These are phyloP conservation scores for Drosophila pachea DNA, from an alignment of 1,140 invertebrate species.

Conservation along the genomic window DNA sequence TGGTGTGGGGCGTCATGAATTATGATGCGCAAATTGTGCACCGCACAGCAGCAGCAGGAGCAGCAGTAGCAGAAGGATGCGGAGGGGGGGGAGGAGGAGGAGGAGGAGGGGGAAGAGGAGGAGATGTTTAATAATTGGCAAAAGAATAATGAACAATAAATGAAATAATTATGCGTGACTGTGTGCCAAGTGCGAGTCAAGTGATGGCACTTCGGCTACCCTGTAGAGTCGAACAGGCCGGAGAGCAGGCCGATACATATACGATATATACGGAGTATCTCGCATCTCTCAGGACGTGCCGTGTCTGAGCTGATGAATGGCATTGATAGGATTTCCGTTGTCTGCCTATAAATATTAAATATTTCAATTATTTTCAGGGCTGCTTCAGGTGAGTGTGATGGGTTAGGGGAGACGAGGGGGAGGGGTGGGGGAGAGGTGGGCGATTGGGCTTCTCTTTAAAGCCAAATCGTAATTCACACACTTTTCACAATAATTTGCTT, in stretches of 20 bases:
- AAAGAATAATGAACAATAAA: conserved; percentile 24
- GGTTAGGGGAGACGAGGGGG: not conserved
- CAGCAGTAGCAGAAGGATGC: conserved; percentile 13
- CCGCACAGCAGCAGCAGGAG: conserved; percentile 29
- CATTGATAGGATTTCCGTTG: conserved; percentile 25
- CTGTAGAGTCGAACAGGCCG: not conserved
- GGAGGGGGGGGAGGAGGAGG: conserved; percentile 12
- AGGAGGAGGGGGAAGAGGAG: conserved; percentile 20
- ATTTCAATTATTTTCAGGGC: conserved; percentile 34
- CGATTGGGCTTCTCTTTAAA: conserved; percentile 4
- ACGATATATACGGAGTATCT: no score
- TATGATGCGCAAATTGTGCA: conserved; percentile 57
- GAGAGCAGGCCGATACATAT: no score
- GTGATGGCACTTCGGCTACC: not conserved
- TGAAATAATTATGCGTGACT: conserved; percentile 28
- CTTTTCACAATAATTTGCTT: conserved; percentile 12
- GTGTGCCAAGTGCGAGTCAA: not conserved
- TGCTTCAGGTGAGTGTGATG: not conserved
- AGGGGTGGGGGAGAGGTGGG: not conserved
- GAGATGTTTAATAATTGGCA: conserved; percentile 31
- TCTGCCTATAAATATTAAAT: conserved; percentile 39
- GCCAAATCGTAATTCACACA: not conserved
- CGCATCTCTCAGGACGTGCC: no score
- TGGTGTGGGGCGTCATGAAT: conserved; percentile 48
- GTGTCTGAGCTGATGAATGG: not conserved